Base-by-base conservation (phyloP, 2,888 invertebrate species). In the Cerastis rubricosa region DNA sequence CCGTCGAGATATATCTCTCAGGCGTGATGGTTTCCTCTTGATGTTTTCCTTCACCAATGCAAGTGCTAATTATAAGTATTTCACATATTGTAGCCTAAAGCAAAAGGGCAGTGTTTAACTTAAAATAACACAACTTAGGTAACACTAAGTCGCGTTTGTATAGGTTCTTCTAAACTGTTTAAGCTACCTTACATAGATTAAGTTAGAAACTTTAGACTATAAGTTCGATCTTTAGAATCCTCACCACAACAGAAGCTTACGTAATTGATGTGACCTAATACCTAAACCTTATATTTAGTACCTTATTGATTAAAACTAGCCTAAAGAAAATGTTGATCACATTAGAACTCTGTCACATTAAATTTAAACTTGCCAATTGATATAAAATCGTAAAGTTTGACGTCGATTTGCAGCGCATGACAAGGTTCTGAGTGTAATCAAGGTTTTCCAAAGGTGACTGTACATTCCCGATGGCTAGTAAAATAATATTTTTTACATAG, bases 161-260 rank as follows among this genome's bases (percentile, higher is more conserved):
- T 51, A 68, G 57, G 67, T 40, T 66, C 29, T 29, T 73, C 14
- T 57, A 25, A 65, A 63, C n/a, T 59, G 68, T 69, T 57, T 49
- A 83, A 51, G 40, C 45, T 51, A 70, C 40, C 11, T 47, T 57
- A 75, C 51, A 19, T 40, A 69, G 22, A 69, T n/a, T 6, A 65
- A 77, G 68, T 69, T 80, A 66, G 73, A n/a, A 70, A 61, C 35
- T 79, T 47, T 14, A 45, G 17, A 22, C n/a, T 63, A 29, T 43
- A 40, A 67, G 51, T 68, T 64, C 7, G 12, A 51, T 70, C 40
- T 40, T 47, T 47, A 35, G 49, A 40, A 70, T 72, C 81, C 87
- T 88, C 85, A 80, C 68, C 81, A 81, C 76, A 87, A 74, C 69
- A 65, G 74, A 68, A 75, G 61, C 65, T 45, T 57, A 63, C 17